Percentiles rank a stretch among this genome's conserved stretches.
These are phyloP conservation scores for Dicranocentrus wangi DNA, from an alignment of 2,888 invertebrate species.

Conservation along the genomic window DNA sequence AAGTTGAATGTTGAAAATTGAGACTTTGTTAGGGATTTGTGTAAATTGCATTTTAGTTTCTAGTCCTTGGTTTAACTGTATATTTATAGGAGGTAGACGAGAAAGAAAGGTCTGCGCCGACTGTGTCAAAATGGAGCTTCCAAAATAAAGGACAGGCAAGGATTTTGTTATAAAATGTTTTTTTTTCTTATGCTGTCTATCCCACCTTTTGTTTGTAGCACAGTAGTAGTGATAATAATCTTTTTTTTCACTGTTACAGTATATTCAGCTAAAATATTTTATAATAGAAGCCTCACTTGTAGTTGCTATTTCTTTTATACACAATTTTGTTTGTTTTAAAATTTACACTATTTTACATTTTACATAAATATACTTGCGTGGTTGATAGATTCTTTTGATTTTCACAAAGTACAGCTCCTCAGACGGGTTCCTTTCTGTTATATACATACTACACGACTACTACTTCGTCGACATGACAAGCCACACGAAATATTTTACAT, in stretches of 20 bases:
- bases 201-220: neutral
- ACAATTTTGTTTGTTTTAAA: too few species aligned
- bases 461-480: slow-evolving; percentile 45
- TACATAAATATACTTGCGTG: too few species aligned
- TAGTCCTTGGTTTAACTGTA: slow-evolving; percentile 1
- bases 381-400: too few species aligned
- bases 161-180: slow-evolving; percentile 18
- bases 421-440: slow-evolving; percentile 16
- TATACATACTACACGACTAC: slow-evolving; percentile 21
- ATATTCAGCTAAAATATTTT: neutral
- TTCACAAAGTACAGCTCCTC: neutral
- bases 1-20: too few species aligned
- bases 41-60: neutral
- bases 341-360: too few species aligned
- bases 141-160: slow-evolving; percentile 63
- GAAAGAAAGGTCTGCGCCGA: slow-evolving; percentile 26
- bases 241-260: slow-evolving; percentile 1
- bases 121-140: slow-evolving; percentile 51
- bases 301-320: too few species aligned
- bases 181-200: slow-evolving; percentile 10
- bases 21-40: too few species aligned
- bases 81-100: slow-evolving; percentile 37
- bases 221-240: too few species aligned
- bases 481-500: slow-evolving; percentile 5
- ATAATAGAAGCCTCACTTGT: too few species aligned